Evolutionary conservation across 2,797 vertebrate species (phyloP).

Genomic region (Myotis vivesi): DNA sequence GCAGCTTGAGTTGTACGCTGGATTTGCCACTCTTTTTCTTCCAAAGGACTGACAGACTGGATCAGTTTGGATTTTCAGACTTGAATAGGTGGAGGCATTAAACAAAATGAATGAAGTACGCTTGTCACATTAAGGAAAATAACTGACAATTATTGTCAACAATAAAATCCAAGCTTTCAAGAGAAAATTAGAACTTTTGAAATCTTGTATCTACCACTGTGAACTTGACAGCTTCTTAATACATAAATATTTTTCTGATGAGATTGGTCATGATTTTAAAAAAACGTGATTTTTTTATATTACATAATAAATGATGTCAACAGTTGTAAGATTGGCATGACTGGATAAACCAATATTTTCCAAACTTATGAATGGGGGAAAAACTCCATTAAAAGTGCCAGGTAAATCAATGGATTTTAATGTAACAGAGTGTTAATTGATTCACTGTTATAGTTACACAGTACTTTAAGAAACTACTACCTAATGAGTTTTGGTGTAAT

Average conservation of each 20-base stretch:
- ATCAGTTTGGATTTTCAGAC: background rate
- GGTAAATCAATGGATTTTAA: background rate
- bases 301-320: background rate
- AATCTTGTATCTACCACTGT: background rate
- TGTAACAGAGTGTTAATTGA: background rate
- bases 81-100: background rate
- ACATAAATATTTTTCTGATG: slow-evolving; percentile 13
- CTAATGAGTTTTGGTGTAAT: background rate
- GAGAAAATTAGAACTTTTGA: slow-evolving; percentile 26
- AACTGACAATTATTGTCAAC: slow-evolving; percentile 7
- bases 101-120: background rate
- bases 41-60: background rate
- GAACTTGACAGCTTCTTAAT: slow-evolving; percentile 4
- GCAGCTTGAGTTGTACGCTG: background rate
- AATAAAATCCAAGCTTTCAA: slow-evolving; percentile 37
- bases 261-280: slow-evolving; percentile 7
- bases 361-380: background rate
- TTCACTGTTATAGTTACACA: background rate
- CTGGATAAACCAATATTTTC: slow-evolving; percentile 28
- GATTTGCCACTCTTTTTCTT: background rate
- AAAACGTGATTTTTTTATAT: background rate
- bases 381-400: background rate
- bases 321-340: background rate
- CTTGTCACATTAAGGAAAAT: slow-evolving; percentile 5
- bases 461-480: background rate